A percentile compares a stretch with the other conserved stretches of the same genome.
phyloP scores from a whole-genome alignment of 2,113 vertebrate species.

The Chionomys nivalis region DNA sequence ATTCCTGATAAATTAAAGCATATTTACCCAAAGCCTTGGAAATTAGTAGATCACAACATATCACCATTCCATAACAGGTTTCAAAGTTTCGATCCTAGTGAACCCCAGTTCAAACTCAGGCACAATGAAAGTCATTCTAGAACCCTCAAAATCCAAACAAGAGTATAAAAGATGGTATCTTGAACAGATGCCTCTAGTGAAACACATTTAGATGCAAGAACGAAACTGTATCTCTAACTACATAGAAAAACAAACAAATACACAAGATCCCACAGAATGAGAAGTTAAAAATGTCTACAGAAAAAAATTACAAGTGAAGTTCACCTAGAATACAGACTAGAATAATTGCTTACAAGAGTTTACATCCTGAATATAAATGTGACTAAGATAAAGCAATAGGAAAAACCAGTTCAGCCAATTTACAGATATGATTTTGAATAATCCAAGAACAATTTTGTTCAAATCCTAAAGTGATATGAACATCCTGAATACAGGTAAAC shows the following conservation, averaged over 20 bases:
- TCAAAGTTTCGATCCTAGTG: neutral
- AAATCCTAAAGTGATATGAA: neutral
- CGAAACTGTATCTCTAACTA: neutral
- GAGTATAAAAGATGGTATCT: accelerated
- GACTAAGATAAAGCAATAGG: neutral
- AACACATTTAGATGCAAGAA: neutral
- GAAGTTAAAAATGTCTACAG: neutral
- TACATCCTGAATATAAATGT: neutral
- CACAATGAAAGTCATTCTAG: neutral
- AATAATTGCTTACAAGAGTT: neutral
- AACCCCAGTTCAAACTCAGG: neutral
- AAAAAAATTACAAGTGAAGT: neutral
- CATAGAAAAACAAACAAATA: neutral
- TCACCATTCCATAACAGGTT: neutral
- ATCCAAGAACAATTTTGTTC: neutral
- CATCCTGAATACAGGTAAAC: neutral
- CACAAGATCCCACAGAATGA: neutral
- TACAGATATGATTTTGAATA: neutral
- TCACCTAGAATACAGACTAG: neutral
- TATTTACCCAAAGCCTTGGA: neutral
- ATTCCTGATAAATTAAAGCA: neutral
- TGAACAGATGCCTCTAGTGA: neutral
- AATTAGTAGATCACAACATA: neutral
- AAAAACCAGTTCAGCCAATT: neutral
- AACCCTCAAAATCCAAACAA: neutral